Evolutionary conservation across 2,888 invertebrate genomes (phyloP), one percentile per base, ranked within the genome.

Genomic region (Drosophila trichaetosa): DNA sequence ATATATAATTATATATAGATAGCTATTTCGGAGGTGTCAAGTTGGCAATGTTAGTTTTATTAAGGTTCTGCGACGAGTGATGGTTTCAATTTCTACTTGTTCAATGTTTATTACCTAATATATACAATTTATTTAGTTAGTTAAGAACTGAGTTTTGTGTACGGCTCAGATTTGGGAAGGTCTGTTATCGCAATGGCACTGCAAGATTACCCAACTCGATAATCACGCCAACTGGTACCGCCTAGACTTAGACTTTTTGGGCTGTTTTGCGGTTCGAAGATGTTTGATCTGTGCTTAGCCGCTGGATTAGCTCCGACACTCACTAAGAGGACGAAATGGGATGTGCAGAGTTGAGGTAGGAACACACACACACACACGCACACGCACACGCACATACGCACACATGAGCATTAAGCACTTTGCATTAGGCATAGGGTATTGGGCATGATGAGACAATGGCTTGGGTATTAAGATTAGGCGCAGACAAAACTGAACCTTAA

Each of bases 271-370:
- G 89, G 89, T 87, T 84, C 80, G 71, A 70, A 84, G 87, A 89
- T 89, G 87, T 85, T 87, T 85, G 85, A 85, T 87, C 89, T 84
- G 80, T 61, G 85, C 89, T 89, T 87, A 87, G 89, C 85, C 76
- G 58, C 73, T 76, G 87, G 87, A 83, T 89, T 83, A 86, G 75
- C 67, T 53, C 78, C 76, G 80, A 80, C 88, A 82, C 82, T 80
- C 76, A 87, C 76, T 82, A 82, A 77, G 54, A 65, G 67, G 59
- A 62, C 71, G 52, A 67, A 63, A 69, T 65, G 73, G 65, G 56
- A 69, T 57, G 51, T 36, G 24, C 24, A 18, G n/a, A 54, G 42
- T 46, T 53, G 29, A 60, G 69, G 40, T 49, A 59, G 29, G 49
- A 49, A 29, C 29, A 51, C 58, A 68, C 80, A 75, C 67, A 65